Percentiles rank a stretch among this genome's conserved stretches.
Evolutionary conservation across 2,113 vertebrate genomes (phyloP).

Genomic region (Murina feae): DNA sequence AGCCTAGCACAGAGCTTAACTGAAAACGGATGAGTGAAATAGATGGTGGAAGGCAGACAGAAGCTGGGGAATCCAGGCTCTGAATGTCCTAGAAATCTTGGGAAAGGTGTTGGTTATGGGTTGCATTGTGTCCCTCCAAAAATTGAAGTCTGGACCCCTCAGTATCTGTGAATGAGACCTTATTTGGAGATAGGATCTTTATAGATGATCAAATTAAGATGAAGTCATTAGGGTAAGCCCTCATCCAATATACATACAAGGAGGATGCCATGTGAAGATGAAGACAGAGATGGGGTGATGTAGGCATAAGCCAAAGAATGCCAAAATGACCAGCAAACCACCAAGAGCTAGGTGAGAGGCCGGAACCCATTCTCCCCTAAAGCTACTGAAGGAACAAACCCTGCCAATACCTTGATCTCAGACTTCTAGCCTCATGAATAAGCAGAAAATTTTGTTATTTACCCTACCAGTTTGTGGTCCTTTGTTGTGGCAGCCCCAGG

Average conservation of each 20-base stretch:
- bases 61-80: neutral
- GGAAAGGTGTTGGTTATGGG: neutral
- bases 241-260: no score
- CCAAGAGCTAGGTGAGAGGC: neutral
- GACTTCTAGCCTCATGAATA: neutral
- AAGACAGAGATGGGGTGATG: neutral
- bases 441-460: neutral
- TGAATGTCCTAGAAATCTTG: neutral
- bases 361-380: neutral
- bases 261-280: neutral
- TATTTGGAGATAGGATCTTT: neutral
- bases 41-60: neutral
- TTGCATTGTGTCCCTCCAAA: neutral
- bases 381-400: neutral
- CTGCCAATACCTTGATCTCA: no score
- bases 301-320: neutral
- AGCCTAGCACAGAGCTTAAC: neutral
- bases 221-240: neutral
- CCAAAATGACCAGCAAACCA: neutral
- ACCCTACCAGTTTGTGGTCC: no score
- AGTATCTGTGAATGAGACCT: neutral
- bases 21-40: neutral
- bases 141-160: neutral
- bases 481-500: neutral
- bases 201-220: neutral